These are phyloP conservation scores for Drosophila burlai DNA, from an alignment of 1,140 invertebrate species.

Conservation along the genomic window DNA sequence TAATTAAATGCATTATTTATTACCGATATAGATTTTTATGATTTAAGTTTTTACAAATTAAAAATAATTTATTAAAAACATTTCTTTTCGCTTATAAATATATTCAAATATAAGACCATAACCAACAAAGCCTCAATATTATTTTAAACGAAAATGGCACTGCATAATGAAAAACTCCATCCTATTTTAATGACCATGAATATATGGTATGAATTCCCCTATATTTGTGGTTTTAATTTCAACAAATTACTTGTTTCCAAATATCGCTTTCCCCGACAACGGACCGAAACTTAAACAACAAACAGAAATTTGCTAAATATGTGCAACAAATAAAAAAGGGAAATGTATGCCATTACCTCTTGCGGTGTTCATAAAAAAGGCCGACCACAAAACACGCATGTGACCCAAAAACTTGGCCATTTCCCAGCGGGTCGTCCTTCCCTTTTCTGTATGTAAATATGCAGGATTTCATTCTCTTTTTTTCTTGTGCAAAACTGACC, in stretches of 20 bases:
- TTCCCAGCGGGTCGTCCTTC: constrained; percentile 28
- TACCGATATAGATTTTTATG: no score
- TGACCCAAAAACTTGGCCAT: constrained; percentile 48
- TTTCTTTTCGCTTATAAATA: background rate
- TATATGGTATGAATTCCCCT: background rate
- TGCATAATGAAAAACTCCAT: background rate
- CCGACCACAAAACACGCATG: constrained; percentile 43
- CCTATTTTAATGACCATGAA: constrained; percentile 3
- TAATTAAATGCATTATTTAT: background rate
- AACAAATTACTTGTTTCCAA: constrained; percentile 22
- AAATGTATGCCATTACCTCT: constrained; percentile 51
- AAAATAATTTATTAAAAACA: background rate
- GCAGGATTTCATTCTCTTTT: constrained; percentile 15
- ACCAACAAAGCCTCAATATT: background rate
- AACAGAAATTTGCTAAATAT: constrained; percentile 20
- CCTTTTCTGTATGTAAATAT: constrained; percentile 44
- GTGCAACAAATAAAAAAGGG: constrained; percentile 32
- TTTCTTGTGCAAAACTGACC: constrained; percentile 29
- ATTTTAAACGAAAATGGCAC: background rate
- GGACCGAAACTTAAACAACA: constrained; percentile 9
- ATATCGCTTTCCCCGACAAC: background rate
- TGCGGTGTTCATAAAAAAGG: constrained; percentile 45
- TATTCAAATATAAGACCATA: background rate
- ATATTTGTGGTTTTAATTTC: constrained; percentile 41
- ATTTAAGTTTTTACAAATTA: background rate